Base-by-base conservation (phyloP, 2,797 vertebrate genomes). In the Eidolon dupreanum region DNA sequence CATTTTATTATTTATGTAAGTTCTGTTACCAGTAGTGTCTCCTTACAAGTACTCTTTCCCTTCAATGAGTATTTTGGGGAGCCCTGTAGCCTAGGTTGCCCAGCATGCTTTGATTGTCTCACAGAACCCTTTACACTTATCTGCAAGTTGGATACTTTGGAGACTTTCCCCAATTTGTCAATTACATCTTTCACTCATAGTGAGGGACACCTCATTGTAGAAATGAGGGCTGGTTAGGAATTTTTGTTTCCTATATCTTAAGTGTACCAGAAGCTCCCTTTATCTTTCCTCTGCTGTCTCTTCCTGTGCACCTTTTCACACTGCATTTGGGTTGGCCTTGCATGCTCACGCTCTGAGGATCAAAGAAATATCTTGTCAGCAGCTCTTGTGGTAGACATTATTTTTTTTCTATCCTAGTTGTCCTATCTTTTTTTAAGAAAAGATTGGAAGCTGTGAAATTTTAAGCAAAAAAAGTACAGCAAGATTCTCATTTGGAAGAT, bases 201-300 rank as follows among this genome's bases (percentile, higher is more conserved):
- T 78, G 24, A 31, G 26, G 31, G 81, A 68, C 2, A 17, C 28
- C 12, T 59, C 26, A 28, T 65, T 51, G 5, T 6, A 83, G 16
- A 86, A 87, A 43, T 70, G 10, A 77, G 19, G 13, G 8, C 43
- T 75, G 70, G 2, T 70, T 71, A 33, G 28, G 46, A 65, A 82
- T 51, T 63, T 93, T 68, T 81, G 33, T 57, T 92, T 92, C 28
- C 46, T 75, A 41, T 19, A 65, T 41, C 24, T 82, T 77, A 46
- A 28, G 13, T 59, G 53, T 86, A 12, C 55, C 66, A 28, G 19
- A 63, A 77, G 8, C 9, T 8, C n/a, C 19, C 5, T 41, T 86
- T 94, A 7, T 82, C 53, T 71, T 75, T 36, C 31, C 28, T 82
- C 20, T 79, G 24, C 16, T 71, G 12, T 55, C 36, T 70, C 46